Base-by-base conservation (phyloP, 2,888 invertebrate genomes). In the Patella depressa region DNA sequence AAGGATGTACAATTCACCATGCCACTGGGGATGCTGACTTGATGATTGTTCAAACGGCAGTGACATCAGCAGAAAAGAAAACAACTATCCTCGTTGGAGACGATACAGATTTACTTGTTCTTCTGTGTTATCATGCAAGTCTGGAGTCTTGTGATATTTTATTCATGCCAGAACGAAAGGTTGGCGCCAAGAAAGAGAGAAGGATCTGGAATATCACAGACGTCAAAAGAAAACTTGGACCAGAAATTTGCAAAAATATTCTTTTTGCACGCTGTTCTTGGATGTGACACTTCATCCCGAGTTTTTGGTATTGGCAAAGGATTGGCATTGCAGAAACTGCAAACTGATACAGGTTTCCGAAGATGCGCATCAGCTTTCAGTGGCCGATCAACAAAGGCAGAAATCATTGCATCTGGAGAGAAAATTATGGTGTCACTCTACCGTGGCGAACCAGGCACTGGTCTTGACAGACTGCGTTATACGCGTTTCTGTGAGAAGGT, bases 101-200 rank as follows among this genome's bases (percentile, higher is more conserved):
- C 73, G 87, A 88, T 72, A 88, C 86, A 24, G 85, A 87, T 76
- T 71, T 88, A 15, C 76, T 88, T 1, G 79, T 85, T 17, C 79
- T 87, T 11, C 70, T 88, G 29, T 81, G 79, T 65, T 79, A 82
- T 73, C 82, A 86, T 78, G 76, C 79, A 55, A 65, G 73, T 14
- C 5, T 45, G 29, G 70, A 57, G 12, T 19, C 54, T 11, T 12
- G 78, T 70, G 78, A 79, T 54, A 75, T 86, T 7, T 75, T 72
- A 57, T 81, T 85, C 57, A 72, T 17, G 5, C 76, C 83, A 9
- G 82, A 83, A n/a, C 59, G 57, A 24, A 77, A 78, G 19, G 12
- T 24, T 15, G 53, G 19, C 29, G 45, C 45, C 9, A 75, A 79
- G 74, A 55, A 69, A 65, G 11, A 7, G 3, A 79, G 79, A 34